phyloP scores from a whole-genome alignment of 2,113 vertebrate species.

The Hypocryptadius cinnamomeus region DNA sequence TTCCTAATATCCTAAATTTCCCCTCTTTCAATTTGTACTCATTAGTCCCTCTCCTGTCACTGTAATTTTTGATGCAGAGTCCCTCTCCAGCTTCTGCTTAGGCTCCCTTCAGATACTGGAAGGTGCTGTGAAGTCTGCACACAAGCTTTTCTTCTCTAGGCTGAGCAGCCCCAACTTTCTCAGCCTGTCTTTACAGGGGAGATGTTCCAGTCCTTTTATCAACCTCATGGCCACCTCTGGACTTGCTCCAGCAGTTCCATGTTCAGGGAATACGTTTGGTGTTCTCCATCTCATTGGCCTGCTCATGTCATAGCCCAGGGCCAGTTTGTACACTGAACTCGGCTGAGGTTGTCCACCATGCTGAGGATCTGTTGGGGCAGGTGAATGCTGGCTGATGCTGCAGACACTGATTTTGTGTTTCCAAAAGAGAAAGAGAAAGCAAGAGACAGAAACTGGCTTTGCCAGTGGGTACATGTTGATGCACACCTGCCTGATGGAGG shows the following conservation, averaged over 20 bases:
- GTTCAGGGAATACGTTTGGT: neutral
- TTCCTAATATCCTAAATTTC: neutral
- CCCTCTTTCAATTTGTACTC: neutral
- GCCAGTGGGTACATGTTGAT: neutral
- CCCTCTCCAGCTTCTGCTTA: neutral
- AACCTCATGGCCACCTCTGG: neutral
- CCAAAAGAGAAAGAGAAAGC: neutral
- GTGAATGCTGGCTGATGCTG: neutral
- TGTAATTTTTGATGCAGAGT: neutral
- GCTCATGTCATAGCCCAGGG: rapidly evolving
- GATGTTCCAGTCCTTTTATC: neutral
- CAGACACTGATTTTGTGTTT: neutral
- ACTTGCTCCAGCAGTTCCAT: neutral
- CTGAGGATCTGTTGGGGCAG: neutral
- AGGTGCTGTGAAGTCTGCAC: neutral
- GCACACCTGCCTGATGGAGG: neutral
- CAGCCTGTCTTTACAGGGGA: neutral
- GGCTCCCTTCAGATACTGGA: neutral
- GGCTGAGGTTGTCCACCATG: neutral
- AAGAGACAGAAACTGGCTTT: neutral
- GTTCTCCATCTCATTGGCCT: rapidly evolving
- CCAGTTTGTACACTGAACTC: neutral
- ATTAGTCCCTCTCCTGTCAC: neutral
- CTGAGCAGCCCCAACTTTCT: neutral
- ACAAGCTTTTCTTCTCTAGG: neutral